Percentiles rank a stretch among this genome's conserved stretches.
Evolutionary conservation across 2,888 invertebrate species (phyloP).

Genomic region (Drosophila cracens): DNA sequence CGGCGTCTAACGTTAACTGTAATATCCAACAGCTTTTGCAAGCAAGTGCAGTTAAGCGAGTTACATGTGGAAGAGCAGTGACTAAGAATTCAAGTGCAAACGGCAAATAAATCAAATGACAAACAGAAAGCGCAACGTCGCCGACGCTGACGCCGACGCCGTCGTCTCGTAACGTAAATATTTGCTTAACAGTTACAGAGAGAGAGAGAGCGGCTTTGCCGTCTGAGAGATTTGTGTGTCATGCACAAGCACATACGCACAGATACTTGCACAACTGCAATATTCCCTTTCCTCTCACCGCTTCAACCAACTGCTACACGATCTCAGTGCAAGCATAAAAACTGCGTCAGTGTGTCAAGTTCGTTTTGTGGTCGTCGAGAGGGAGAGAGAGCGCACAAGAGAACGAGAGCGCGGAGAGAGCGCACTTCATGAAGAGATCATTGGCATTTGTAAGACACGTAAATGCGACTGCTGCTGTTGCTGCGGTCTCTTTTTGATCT

Average conservation of each 20-base stretch:
- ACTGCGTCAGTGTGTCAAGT: slow-evolving; percentile 83
- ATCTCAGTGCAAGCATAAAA: slow-evolving; percentile 55
- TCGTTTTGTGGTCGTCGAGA: slow-evolving; percentile 67
- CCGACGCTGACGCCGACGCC: slow-evolving; percentile 11
- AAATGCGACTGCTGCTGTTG: not conserved
- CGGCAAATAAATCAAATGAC: slow-evolving; percentile 74
- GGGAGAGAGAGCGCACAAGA: slow-evolving; percentile 9
- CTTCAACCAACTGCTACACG: not conserved
- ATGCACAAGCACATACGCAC: slow-evolving; percentile 8
- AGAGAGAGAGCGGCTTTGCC: slow-evolving; percentile 34
- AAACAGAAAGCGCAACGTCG: slow-evolving; percentile 67
- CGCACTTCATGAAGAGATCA: slow-evolving; percentile 35
- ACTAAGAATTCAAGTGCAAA: slow-evolving; percentile 78
- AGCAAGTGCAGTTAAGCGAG: slow-evolving; percentile 77
- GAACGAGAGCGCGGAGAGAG: slow-evolving; percentile 22
- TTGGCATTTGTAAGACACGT: slow-evolving; percentile 11
- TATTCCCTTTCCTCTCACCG: not conserved
- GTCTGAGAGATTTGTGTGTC: slow-evolving; percentile 11
- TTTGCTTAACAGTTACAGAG: slow-evolving; percentile 65
- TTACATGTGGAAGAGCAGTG: slow-evolving; percentile 40
- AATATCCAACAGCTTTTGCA: slow-evolving; percentile 50
- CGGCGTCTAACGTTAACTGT: slow-evolving; percentile 77
- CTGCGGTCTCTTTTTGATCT: slow-evolving; percentile 35
- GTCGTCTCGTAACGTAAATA: slow-evolving; percentile 38
- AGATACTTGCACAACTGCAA: not conserved